Base-by-base conservation (phyloP, 2,113 vertebrate species). In the Colistium nudipinnis region DNA sequence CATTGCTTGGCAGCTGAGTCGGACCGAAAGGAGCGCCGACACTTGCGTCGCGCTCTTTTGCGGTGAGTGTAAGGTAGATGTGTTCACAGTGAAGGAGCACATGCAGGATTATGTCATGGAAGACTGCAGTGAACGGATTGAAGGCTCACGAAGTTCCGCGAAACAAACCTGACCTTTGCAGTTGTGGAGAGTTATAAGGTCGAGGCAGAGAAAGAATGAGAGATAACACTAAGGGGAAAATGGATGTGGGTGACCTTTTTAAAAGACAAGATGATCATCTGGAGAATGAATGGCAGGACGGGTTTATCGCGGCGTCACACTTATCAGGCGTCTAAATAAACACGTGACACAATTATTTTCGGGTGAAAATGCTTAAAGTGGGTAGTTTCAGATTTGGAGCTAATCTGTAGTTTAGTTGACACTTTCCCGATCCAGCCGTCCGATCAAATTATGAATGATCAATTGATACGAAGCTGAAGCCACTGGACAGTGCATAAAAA, bases 91-190 rank as follows among this genome's bases (percentile, higher is more conserved):
- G 61, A 73, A n/a, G n/a, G n/a, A n/a, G 62, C 49, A 54, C 57
- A 45, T 57, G 53, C 27, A 25, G 62, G 65, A 85, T 76, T 75
- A 67, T 69, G 28, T 22, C 39, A 25, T 22, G 2, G n/a, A 35
- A 45, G 20, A 48, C 44, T 28, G 44, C 48, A 48, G 35, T 72
- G 72, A 61, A 78, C 41, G 72, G 35, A 64, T 59, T 71, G 52
- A 74, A 53, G 75, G 62, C 53, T 78, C 13, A 56, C 60, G 25
- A 77, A 64, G 10, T 31, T 81, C 19, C 28, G 22, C 52, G 48
- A 65, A 70, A 72, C 74, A 64, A 81, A 64, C 49, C 36, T 78
- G 70, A 74, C 85, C 36, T 87, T 80, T 76, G 22, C 56, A 53
- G 52, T 70, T 69, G 33, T 39, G 30, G 33, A 28, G 41, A 47